phyloP scores from a whole-genome alignment of 2,797 vertebrate species.

The Falco cherrug region DNA sequence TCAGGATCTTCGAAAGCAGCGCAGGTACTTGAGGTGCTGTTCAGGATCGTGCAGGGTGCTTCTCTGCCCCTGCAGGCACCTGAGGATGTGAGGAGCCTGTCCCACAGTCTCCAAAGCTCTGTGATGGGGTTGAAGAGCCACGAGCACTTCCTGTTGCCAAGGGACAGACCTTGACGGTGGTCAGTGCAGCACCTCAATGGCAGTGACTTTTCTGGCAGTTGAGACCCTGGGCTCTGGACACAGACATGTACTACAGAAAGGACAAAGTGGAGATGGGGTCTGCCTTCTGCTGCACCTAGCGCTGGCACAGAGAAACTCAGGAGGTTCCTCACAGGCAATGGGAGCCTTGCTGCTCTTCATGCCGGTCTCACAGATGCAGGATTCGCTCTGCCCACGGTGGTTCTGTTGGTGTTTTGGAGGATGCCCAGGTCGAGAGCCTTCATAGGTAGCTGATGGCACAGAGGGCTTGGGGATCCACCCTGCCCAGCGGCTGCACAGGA shows the following conservation, averaged over 20 bases:
- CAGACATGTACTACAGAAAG: background rate
- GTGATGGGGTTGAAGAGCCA: fast-evolving
- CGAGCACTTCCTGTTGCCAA: background rate
- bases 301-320: background rate
- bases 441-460: background rate
- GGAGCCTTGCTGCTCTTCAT: background rate
- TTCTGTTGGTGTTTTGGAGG: background rate
- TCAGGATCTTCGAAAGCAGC: background rate
- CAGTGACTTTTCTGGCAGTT: background rate
- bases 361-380: background rate
- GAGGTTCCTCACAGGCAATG: background rate
- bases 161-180: background rate
- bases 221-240: background rate
- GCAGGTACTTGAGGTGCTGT: background rate
- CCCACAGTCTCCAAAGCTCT: background rate
- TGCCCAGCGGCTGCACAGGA: background rate
- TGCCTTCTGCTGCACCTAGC: background rate
- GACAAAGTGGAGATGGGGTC: background rate
- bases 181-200: background rate
- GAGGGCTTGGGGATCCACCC: background rate
- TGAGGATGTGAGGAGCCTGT: background rate
- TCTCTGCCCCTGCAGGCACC: background rate
- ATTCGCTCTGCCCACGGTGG: background rate
- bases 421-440: background rate
- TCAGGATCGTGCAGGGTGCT: background rate